Conservation (phyloP, 2,888 invertebrate species). For the Zaprionus bogoriensis region DNA sequence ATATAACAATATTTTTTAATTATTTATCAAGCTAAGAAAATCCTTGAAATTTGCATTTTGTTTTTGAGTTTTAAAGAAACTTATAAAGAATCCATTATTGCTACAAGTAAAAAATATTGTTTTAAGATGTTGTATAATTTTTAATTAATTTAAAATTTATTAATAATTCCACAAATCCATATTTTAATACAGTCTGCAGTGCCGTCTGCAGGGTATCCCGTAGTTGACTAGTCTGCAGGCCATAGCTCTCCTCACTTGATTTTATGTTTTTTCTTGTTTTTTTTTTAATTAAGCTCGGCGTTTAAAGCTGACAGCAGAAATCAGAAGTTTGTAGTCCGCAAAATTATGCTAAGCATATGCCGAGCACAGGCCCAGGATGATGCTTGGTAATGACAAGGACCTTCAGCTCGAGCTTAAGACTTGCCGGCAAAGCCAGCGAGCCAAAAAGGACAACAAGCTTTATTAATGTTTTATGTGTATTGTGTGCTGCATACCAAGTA, state of each 20-base stretch:
- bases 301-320: conserved; percentile 37
- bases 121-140: no score
- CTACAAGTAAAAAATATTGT: no score
- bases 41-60: no score
- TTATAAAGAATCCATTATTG: no score
- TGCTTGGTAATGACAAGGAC: conserved; percentile 73
- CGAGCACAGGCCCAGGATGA: conserved; percentile 32
- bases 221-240: not conserved
- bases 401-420: conserved; percentile 38
- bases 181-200: no score
- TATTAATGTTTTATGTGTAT: conserved; percentile 77
- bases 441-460: conserved; percentile 76
- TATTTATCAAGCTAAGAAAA: no score
- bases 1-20: no score
- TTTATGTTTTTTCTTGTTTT: conserved; percentile 4
- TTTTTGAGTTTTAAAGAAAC: no score
- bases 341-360: conserved; percentile 77
- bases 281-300: conserved; percentile 55
- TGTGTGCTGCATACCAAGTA: conserved; percentile 74
- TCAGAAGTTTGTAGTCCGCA: conserved; percentile 41
- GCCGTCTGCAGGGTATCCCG: not conserved
- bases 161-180: no score
- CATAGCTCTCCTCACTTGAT: not conserved
- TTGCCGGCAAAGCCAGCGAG: conserved; percentile 49
- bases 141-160: no score